Conservation (phyloP, 2,113 vertebrate species). For the Chitala chitala region DNA sequence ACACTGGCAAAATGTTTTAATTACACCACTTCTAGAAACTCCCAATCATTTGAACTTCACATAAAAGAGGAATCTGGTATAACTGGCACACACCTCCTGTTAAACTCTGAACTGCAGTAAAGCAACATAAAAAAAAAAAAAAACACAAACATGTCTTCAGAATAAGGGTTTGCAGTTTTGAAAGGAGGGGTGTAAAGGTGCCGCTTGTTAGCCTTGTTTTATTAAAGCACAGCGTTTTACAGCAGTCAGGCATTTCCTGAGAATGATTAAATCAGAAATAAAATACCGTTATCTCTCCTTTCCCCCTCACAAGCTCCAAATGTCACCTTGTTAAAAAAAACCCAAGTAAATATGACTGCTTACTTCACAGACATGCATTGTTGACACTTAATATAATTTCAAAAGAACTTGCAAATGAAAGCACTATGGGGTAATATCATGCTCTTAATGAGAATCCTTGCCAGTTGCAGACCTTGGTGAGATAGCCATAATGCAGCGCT, state of each 20-base stretch:
- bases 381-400: constrained; percentile 71
- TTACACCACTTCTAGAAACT: constrained; percentile 78
- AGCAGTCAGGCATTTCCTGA: constrained; percentile 42
- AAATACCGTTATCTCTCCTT: constrained; percentile 53
- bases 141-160: no score
- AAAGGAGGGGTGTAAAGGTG: not conserved
- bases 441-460: constrained; percentile 69
- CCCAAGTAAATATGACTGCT: constrained; percentile 66
- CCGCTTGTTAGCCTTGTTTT: constrained; percentile 31
- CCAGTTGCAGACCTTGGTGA: constrained; percentile 55
- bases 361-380: constrained; percentile 64
- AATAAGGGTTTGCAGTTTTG: no score
- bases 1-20: constrained; percentile 92
- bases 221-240: constrained; percentile 60
- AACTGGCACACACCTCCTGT: no score
- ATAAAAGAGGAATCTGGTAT: not conserved
- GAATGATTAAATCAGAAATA: constrained; percentile 55
- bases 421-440: constrained; percentile 65
- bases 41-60: constrained; percentile 62
- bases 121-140: no score
- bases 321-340: constrained; percentile 46
- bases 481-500: constrained; percentile 65
- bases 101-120: no score
- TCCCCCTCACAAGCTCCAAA: constrained; percentile 52
- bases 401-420: constrained; percentile 58